phyloP scores from a whole-genome alignment of 2,888 invertebrate species.

The Bombylius major region DNA sequence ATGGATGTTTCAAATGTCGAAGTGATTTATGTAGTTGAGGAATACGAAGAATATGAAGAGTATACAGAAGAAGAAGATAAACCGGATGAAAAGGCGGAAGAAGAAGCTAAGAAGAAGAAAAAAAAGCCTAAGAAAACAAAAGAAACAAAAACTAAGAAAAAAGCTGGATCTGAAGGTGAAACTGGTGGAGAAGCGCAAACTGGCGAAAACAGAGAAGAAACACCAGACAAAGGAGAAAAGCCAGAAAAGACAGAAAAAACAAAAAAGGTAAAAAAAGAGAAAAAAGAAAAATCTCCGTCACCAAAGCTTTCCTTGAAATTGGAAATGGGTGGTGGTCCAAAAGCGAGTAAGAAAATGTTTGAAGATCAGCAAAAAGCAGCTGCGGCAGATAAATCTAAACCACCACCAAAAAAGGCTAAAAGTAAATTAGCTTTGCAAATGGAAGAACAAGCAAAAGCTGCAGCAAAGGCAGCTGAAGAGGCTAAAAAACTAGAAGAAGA shows the following conservation, averaged over 20 bases:
- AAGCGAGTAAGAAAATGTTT: slow-evolving; percentile 33
- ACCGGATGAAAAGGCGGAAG: slow-evolving; percentile 15
- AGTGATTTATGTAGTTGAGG: slow-evolving; percentile 37
- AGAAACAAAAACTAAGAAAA: slow-evolving; percentile 5
- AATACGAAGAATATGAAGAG: slow-evolving; percentile 31
- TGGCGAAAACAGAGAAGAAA: slow-evolving; percentile 18
- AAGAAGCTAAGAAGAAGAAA: slow-evolving; percentile 28
- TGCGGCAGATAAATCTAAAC: slow-evolving; percentile 24
- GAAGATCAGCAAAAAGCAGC: slow-evolving; percentile 25
- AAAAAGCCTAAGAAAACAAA: slow-evolving; percentile 18
- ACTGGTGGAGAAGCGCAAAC: slow-evolving; percentile 15
- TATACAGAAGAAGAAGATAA: slow-evolving; percentile 22
- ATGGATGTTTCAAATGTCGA: slow-evolving; percentile 38
- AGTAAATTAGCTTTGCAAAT: slow-evolving; percentile 32
- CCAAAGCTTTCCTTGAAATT: slow-evolving; percentile 32
- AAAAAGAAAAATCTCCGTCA: slow-evolving; percentile 31
- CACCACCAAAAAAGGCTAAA: slow-evolving; percentile 30
- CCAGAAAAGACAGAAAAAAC: slow-evolving; percentile 14
- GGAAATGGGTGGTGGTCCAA: slow-evolving; percentile 31
- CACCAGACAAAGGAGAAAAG: slow-evolving; percentile 20
- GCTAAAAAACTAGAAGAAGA: slow-evolving; percentile 25
- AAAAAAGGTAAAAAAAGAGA: slow-evolving; percentile 32
- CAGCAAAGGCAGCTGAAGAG: slow-evolving; percentile 31
- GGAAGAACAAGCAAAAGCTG: slow-evolving; percentile 34
- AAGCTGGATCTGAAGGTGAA: slow-evolving; percentile 8